Evolutionary conservation across 1,140 invertebrate genomes (phyloP).

Genomic region (Drosophila micromelanica): DNA sequence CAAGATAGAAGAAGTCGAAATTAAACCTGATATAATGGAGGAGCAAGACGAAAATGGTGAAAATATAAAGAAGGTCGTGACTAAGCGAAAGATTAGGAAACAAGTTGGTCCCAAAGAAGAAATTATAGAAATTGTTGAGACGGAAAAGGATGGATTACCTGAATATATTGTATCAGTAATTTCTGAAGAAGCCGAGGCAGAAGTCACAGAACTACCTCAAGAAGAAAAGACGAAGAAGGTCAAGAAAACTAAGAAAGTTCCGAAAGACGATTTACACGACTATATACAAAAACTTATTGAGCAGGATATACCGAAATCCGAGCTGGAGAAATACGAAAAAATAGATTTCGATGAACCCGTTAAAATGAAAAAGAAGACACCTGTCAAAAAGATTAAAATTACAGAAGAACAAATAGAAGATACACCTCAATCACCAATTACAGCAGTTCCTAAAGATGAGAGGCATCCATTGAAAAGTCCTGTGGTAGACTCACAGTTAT

Average conservation of each 20-base stretch:
- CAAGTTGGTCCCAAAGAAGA: slow-evolving; percentile 84
- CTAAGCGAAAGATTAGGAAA: slow-evolving; percentile 77
- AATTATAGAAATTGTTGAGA: slow-evolving; percentile 84
- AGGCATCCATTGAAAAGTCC: slow-evolving; percentile 26
- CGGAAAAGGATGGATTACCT: slow-evolving; percentile 78
- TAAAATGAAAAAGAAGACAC: slow-evolving; percentile 83
- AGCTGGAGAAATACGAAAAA: slow-evolving; percentile 84
- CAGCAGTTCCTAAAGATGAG: slow-evolving; percentile 26
- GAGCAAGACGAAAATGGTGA: slow-evolving; percentile 81
- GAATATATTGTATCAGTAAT: slow-evolving; percentile 80
- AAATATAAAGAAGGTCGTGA: slow-evolving; percentile 65
- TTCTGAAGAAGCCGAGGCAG: slow-evolving; percentile 49
- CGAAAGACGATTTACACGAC: slow-evolving; percentile 74
- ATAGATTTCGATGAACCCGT: slow-evolving; percentile 71
- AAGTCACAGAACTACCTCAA: slow-evolving; percentile 48
- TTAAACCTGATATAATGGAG: slow-evolving; percentile 63
- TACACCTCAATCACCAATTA: slow-evolving; percentile 50
- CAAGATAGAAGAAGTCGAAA: slow-evolving; percentile 79
- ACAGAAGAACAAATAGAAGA: slow-evolving; percentile 60
- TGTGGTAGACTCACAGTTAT: slow-evolving; percentile 52
- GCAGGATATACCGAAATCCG: slow-evolving; percentile 82
- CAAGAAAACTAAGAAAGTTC: slow-evolving; percentile 70
- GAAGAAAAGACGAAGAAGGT: slow-evolving; percentile 71
- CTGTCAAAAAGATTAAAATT: slow-evolving; percentile 62
- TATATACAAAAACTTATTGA: slow-evolving; percentile 82